These are phyloP conservation scores for Nycticorax nycticorax DNA, from an alignment of 2,113 vertebrate genomes.

Conservation along the genomic window DNA sequence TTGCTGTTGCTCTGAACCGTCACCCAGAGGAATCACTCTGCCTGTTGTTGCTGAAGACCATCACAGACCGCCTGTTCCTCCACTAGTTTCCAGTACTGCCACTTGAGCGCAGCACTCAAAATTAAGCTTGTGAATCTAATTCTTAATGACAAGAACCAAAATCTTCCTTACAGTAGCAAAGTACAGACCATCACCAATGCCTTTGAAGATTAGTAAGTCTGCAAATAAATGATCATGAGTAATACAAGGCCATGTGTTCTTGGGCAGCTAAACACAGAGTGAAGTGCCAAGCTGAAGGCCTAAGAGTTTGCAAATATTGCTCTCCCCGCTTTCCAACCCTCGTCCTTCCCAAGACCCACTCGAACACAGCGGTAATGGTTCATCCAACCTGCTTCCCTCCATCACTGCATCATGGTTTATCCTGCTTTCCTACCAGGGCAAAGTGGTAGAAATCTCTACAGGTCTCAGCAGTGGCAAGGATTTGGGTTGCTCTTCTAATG, in stretches of 20 bases:
- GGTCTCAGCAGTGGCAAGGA: not conserved
- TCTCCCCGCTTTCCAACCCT: not conserved
- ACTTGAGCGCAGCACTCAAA: not conserved
- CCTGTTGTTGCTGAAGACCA: not conserved
- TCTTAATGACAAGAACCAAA: not conserved
- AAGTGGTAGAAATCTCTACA: not conserved
- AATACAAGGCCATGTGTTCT: not conserved
- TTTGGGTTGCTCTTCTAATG: not conserved
- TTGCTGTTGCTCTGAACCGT: not conserved
- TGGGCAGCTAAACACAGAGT: not conserved
- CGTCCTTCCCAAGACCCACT: not conserved
- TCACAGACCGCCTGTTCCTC: not conserved
- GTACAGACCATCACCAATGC: not conserved
- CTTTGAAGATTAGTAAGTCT: not conserved
- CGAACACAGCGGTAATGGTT: not conserved
- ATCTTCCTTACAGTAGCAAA: not conserved
- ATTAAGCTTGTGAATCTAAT: not conserved
- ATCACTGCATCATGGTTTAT: accelerated
- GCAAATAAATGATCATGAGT: not conserved
- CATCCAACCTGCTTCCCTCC: not conserved
- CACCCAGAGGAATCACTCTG: accelerated
- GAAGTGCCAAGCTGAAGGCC: not conserved
- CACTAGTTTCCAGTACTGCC: not conserved
- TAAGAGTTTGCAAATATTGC: not conserved
- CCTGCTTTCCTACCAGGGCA: not conserved